Base-by-base conservation (phyloP, 2,888 invertebrate genomes). In the Campoletis raptor region DNA sequence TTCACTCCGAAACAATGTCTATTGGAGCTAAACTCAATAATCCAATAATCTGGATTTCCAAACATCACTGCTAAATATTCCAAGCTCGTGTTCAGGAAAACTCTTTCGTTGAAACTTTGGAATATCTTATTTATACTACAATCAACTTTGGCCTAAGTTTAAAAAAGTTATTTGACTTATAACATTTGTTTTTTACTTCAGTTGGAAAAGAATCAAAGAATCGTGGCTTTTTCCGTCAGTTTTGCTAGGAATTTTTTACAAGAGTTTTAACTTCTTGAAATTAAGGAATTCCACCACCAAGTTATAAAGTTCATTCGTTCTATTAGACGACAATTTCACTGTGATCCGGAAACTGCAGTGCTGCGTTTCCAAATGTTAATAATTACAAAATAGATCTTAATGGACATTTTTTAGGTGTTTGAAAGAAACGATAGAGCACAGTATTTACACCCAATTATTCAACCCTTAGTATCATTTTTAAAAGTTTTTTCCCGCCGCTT, bases 21-120 rank as follows among this genome's bases (percentile, higher is more conserved):
- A 45, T 80, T 70, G 30, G 61, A 72, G 70, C 70, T 24, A 45
- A 61, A 80, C 61, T 70, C 80, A 36, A 72, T 70, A 57, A 70
- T 79, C 79, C 70, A 54, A 73, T 54, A 12, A 30, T 30, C 61
- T 30, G 30, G 61, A 57, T 57, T 24, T 24, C 3, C 24, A 12
- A 21, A 24, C 61, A 30, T 15, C 61, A 12, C 6, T 12, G 7
- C 6, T 12, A 15, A 61, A 61, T 61, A 30, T 15, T 61, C 30
- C 61, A 30, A 30, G 24, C 61, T 30, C 61, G 30, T 15, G 30
- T 66, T 66, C 37, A 37, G 40, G 10, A n/a, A 6, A 7, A 30
- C 30, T 61, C 30, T 15, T 61, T 30, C 30, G 4, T 61, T 30
- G 10, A 30, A 61, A 61, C 30, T 61, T 15, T 61, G 15, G 61